Base-by-base conservation (phyloP, 1,140 invertebrate genomes). In the Frieseomelitta varia region DNA sequence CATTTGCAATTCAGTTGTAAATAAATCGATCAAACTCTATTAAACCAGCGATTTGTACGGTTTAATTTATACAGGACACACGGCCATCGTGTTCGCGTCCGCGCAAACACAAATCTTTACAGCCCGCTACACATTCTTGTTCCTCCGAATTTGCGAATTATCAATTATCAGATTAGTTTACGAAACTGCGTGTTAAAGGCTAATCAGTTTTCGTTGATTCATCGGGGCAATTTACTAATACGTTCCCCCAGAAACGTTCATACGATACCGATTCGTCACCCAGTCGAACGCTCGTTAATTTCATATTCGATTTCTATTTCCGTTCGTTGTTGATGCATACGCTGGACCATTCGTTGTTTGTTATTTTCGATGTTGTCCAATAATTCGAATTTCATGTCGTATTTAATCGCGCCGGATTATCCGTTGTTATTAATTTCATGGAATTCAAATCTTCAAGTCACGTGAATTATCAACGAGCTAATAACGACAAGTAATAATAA, bases 101-200 rank as follows among this genome's bases (percentile, higher is more conserved):
- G n/a, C 17, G 39, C 39, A 83, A 83, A 83, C 74, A 83, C 63
- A 30, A 83, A 83, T n/a, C 65, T 68, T 68, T 71, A 63, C n/a
- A 39, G 55, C 8, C 34, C 51, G 51, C 67, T 58, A 53, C 73
- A 39, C 73, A n/a, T 56, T 67, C 73, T 79, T 71, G 81, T 61
- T 21, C 47, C 53, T 71, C 55, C 55, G 14, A 78, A 39, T 83
- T 83, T 53, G 67, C 75, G 27, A 69, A 83, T 83, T 78, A 83
- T 69, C 81, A 71, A 83, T 83, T 71, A 63, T 71, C 39, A 6
- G 65, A 79, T 71, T 79, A 79, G 65, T 34, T 47, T 24, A 30
- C 55, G 21, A 56, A 58, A 61, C n/a, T 21, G 8, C 61, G 30
- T 24, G 72, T 63, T 67, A 34, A 79, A 61, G 65, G 34, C 68